Evolutionary conservation across 1,140 invertebrate species (phyloP).

Genomic region (Orius laevigatus): DNA sequence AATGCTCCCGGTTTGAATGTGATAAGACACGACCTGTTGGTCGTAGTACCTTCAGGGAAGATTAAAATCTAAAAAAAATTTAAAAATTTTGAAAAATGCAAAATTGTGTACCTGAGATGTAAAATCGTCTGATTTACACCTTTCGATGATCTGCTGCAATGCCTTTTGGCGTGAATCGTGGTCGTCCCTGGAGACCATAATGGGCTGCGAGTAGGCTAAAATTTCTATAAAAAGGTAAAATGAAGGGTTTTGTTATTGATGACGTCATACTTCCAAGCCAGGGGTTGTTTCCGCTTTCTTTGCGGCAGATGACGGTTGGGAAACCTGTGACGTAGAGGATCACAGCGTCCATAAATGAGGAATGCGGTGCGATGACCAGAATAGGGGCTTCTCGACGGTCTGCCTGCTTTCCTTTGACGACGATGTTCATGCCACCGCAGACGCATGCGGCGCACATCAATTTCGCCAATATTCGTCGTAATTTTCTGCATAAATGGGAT

Average conservation of each 20-base stretch:
- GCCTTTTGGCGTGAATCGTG: constrained; percentile 80
- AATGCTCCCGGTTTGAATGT: constrained; percentile 90
- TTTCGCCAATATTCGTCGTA: constrained; percentile 21
- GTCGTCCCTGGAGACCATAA: constrained; percentile 85
- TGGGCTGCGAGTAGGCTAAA: constrained; percentile 84
- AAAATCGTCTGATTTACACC: constrained; percentile 63
- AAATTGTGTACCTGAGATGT: constrained; percentile 86
- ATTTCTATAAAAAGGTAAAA: constrained; percentile 43
- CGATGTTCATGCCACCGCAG: constrained; percentile 61
- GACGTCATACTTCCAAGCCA: constrained; percentile 72
- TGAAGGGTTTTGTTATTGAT: background rate
- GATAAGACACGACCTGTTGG: constrained; percentile 81
- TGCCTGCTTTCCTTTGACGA: constrained; percentile 56
- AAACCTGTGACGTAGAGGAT: constrained; percentile 61
- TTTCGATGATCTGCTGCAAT: constrained; percentile 73
- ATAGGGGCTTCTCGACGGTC: constrained; percentile 59
- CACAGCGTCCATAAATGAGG: constrained; percentile 70
- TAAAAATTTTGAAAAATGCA: constrained; percentile 3
- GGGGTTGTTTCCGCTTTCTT: constrained; percentile 58
- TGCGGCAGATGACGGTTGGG: constrained; percentile 60
- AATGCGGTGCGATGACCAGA: constrained; percentile 70
- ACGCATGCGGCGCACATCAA: constrained; percentile 52
- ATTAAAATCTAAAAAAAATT: constrained; percentile 55
- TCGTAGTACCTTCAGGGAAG: constrained; percentile 91
- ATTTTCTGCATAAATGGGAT: constrained; percentile 13